A percentile compares a stretch with the other conserved stretches of the same genome.
These are phyloP conservation scores for Scortum barcoo DNA, from an alignment of 2,113 vertebrate species.

Conservation along the genomic window DNA sequence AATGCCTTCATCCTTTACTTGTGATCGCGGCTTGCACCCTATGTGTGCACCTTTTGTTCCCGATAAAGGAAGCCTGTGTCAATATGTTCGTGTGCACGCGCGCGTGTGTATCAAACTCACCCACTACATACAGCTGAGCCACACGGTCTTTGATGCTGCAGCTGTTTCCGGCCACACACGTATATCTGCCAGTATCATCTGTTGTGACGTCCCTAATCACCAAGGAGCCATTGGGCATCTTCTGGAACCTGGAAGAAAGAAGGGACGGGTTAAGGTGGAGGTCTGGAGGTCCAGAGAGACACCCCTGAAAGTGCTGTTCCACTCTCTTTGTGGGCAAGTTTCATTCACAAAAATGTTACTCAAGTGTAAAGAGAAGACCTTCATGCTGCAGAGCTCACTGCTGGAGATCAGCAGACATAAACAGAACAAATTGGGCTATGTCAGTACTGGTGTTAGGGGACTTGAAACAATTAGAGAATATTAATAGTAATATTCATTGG, in stretches of 20 bases:
- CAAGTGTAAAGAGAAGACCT: too few relatives aligned
- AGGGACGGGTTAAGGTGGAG: neutral
- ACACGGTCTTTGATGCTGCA: slow-evolving; percentile 93
- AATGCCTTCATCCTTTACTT: slow-evolving; percentile 49
- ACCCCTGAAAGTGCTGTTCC: too few relatives aligned
- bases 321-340: too few relatives aligned
- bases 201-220: slow-evolving; percentile 91
- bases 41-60: slow-evolving; percentile 38
- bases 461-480: neutral
- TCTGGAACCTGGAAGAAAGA: slow-evolving; percentile 88
- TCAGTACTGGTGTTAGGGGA: neutral
- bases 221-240: slow-evolving; percentile 94
- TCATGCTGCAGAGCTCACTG: too few relatives aligned
- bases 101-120: slow-evolving; percentile 80
- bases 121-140: slow-evolving; percentile 93
- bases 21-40: slow-evolving; percentile 6
- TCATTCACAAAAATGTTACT: too few relatives aligned
- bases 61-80: slow-evolving; percentile 16
- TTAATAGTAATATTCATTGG: too few relatives aligned
- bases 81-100: neutral
- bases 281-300: neutral
- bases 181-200: slow-evolving; percentile 93
- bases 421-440: neutral
- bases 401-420: too few relatives aligned
- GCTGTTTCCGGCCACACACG: slow-evolving; percentile 96